A percentile compares a stretch with the other conserved stretches of the same genome.
Conservation (phyloP, 2,113 vertebrate species). For the western clawed frog (Xenopus tropicalis) region DNA sequence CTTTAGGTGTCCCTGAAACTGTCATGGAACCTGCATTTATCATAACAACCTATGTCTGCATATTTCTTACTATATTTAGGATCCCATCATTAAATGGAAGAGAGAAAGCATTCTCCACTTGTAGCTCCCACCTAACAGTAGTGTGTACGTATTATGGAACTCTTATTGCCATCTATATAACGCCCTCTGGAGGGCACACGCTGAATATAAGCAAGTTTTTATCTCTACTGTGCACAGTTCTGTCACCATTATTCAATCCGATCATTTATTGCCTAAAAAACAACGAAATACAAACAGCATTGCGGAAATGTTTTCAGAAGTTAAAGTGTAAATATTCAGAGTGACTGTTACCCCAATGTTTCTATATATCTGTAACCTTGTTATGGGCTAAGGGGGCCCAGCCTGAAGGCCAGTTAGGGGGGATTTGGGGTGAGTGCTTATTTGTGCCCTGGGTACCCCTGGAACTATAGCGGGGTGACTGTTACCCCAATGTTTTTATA, state of each 20-base stretch:
- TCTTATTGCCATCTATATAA: background rate
- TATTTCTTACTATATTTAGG: background rate
- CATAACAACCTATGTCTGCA: background rate
- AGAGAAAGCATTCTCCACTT: conserved; percentile 28
- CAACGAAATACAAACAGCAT: background rate
- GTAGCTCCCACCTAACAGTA: conserved; percentile 20
- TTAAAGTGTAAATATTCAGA: too few species aligned
- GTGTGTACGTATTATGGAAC: conserved; percentile 21
- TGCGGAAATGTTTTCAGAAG: too few species aligned
- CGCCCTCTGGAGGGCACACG: background rate
- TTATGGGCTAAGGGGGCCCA: too few species aligned
- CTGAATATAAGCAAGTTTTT: background rate
- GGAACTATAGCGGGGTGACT: too few species aligned
- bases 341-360: too few species aligned
- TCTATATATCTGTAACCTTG: too few species aligned
- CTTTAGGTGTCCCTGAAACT: too few species aligned
- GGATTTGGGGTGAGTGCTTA: too few species aligned
- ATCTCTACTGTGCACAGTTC: conserved; percentile 12
- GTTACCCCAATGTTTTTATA: too few species aligned
- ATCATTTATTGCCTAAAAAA: conserved; percentile 21
- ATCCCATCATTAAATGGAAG: background rate
- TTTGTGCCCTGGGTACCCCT: too few species aligned
- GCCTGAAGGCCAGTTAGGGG: too few species aligned
- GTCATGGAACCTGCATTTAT: background rate
- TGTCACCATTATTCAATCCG: background rate